Evolutionary conservation across 2,797 vertebrate genomes (phyloP), one percentile per base, ranked within the genome.

Genomic region (Decapterus maruadsi): DNA sequence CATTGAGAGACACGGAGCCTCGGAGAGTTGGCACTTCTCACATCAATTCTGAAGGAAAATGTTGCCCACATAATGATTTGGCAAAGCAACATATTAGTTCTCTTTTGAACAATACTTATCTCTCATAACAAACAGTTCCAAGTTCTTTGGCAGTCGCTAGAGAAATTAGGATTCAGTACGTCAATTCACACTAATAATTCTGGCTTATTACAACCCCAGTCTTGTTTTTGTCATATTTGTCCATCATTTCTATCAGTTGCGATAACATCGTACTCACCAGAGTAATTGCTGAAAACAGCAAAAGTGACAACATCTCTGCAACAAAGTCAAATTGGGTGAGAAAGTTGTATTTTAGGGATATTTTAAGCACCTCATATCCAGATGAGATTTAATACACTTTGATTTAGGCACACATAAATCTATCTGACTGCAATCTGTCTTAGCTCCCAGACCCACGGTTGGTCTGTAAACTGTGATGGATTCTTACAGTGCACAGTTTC

Each of bases 1-100:
- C 34, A 34, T n/a, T 46, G 50, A 50, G 50, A 61, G 22, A 54
- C 48, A 42, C 36, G 57, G 54, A 36, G 42, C 50, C 53, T 72
- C n/a, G 14, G 50, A 59, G 73, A 74, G 58, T 80, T 87, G 73
- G 77, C 86, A 82, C 70, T 62, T 73, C 78, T 40, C 19, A 54
- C 17, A 57, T 31, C 34, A 71, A 68, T 16, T 61, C 45, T 16
- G 0, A 0, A 19, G 22, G 57, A 7, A 65, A 69, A 79, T 36
- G 34, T 38, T 58, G 22, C 19, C 40, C 36, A 61, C 40, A 72
- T 46, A 42, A 80, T 68, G 45, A 43, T 36, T 42, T 68, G 68
- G 55, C 56, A 69, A 59, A 81, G 58, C 20, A 40, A 22, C 59
- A 61, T 26, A 60, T 70, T 55, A 29, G 40, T 73, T 46, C 43